Percentiles rank a stretch among this genome's conserved stretches.
Conservation (phyloP, 2,888 invertebrate species). For the Drosophila villosipedis region DNA sequence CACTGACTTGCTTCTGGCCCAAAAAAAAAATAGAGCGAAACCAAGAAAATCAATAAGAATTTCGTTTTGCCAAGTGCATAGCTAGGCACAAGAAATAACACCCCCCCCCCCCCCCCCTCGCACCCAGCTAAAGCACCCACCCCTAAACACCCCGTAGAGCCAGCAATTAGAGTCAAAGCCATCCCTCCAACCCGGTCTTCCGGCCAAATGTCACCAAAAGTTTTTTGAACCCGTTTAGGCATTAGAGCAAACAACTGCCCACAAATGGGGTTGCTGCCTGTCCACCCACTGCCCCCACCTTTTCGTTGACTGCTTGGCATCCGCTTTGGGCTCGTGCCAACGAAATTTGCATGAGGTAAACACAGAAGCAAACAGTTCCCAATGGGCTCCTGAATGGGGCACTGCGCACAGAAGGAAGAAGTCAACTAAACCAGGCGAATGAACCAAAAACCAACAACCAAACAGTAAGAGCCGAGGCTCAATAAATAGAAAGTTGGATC, state of each 20-base stretch:
- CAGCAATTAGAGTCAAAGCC: constrained; percentile 64
- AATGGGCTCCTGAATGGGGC: neutral
- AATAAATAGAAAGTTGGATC: neutral
- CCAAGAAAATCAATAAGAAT: constrained; percentile 66
- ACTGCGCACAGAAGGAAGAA: neutral
- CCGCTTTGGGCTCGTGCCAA: constrained; percentile 14
- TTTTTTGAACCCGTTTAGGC: constrained; percentile 71
- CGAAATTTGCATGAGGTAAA: constrained; percentile 71
- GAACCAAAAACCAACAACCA: constrained; percentile 1
- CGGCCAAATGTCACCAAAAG: constrained; percentile 78
- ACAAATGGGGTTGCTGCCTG: constrained; percentile 29
- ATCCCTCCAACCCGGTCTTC: constrained; percentile 22
- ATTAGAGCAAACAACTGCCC: constrained; percentile 12
- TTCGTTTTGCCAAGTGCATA: constrained; percentile 67
- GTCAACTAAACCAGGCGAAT: constrained; percentile 35
- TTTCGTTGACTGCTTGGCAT: neutral
- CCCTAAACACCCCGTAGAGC: constrained; percentile 6
- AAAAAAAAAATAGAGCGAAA: constrained; percentile 31
- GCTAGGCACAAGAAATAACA: constrained; percentile 16
- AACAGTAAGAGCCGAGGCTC: neutral
- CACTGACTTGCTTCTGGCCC: constrained; percentile 65
- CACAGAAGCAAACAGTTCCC: constrained; percentile 19
- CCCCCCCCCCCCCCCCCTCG: no score
- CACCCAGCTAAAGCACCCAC: neutral
- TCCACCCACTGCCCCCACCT: neutral